Base-by-base conservation (phyloP, 2,888 invertebrate genomes). In the Trichacis sp. region DNA sequence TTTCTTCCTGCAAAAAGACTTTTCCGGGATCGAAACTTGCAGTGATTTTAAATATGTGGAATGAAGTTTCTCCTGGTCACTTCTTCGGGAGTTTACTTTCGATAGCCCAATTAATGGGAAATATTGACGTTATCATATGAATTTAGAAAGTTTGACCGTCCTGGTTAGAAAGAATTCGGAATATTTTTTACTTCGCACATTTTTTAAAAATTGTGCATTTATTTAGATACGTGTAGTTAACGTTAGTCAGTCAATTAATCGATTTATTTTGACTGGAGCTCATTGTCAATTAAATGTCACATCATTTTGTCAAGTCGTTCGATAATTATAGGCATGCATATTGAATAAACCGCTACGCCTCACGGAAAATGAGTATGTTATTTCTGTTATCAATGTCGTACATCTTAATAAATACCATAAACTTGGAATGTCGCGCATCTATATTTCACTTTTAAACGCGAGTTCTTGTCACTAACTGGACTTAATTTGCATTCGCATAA, bases 381-480 rank as follows among this genome's bases (percentile, higher is more conserved):
- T 33, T 33, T 3, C 3, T 9, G 33, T 33, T 33, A 33, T 33
- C 33, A n/a, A 33, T 33, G n/a, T n/a, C n/a, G 33, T n/a, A 33
- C 33, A n/a, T 33, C 33, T 33, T n/a, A 33, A 33, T 33, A 33
- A 29, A 33, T n/a, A 33, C 33, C 33, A 33, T 33, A 33, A 33
- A 33, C n/a, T 33, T 9, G 33, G 33, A 33, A 33, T 33, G 6
- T n/a, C 33, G n/a, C 11, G 33, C 2, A n/a, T n/a, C n/a, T n/a
- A n/a, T 33, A 33, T 33, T 33, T 33, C 33, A 33, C 33, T 33
- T 33, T 33, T 3, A 33, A 33, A 9, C 33, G 33, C 33, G 33
- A 33, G 6, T n/a, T 6, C n/a, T 6, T 2, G 11, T 33, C 33
- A 33, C n/a, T 33, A 2, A 33, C n/a, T n/a, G n/a, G n/a, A n/a